A percentile compares a stretch with the other conserved stretches of the same genome.
Conservation (phyloP, 2,797 vertebrate species). For the Gallinago solitaria region DNA sequence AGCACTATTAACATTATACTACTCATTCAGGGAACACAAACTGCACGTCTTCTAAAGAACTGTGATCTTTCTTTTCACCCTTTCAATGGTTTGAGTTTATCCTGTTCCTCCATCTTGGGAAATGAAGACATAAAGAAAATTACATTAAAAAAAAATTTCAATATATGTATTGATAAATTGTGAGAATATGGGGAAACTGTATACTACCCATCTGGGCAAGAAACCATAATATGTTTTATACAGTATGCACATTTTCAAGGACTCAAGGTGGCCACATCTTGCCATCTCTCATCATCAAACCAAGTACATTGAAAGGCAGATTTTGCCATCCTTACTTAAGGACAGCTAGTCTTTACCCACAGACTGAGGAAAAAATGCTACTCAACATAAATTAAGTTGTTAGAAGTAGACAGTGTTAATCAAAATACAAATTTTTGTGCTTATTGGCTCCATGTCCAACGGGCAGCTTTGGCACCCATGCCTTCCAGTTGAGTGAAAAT, state of each 20-base stretch:
- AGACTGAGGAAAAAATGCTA: neutral
- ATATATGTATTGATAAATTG: neutral
- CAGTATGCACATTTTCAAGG: neutral
- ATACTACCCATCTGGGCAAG: neutral
- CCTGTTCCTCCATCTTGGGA: neutral
- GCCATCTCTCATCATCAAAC: neutral
- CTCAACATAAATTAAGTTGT: neutral
- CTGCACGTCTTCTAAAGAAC: neutral
- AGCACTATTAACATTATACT: neutral
- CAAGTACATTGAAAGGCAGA: neutral
- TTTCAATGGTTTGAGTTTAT: neutral
- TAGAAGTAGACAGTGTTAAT: neutral
- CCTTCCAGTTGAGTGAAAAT: constrained; percentile 4
- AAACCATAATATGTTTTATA: neutral
- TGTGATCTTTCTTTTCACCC: neutral
- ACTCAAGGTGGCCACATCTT: neutral
- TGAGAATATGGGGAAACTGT: neutral
- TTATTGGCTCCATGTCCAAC: neutral
- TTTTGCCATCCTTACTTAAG: neutral
- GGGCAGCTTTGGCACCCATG: neutral
- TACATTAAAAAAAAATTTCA: neutral
- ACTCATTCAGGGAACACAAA: neutral
- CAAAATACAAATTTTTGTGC: neutral
- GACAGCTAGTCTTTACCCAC: neutral
- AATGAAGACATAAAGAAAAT: neutral